Conservation (phyloP, 53 echinoderm and acorn worm species). For the Crossaster papposus region DNA sequence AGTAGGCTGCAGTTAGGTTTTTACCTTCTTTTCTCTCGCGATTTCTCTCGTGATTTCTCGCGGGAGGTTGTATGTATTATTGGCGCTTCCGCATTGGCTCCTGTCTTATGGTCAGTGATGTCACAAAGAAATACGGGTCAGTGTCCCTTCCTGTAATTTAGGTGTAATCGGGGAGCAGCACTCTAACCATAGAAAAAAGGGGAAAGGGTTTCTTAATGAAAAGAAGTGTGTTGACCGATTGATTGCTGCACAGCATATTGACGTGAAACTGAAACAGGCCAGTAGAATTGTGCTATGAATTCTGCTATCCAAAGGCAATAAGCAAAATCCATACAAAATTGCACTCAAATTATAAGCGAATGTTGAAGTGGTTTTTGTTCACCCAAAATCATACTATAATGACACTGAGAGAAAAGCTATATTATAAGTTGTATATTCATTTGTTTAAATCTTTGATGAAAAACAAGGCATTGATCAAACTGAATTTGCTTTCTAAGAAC, state of each 20-base stretch:
- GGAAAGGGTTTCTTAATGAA: background rate
- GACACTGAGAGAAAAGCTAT: too few relatives aligned
- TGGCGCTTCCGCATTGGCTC: background rate
- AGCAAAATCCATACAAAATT: background rate
- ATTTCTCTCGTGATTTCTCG: conserved; percentile 55
- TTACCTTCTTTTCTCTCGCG: background rate
- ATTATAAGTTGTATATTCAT: background rate
- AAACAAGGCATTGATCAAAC: too few relatives aligned
- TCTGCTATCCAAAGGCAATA: background rate
- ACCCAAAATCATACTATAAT: too few relatives aligned
- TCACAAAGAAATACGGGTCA: background rate
- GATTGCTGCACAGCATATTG: background rate
- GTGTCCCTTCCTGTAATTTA: background rate
- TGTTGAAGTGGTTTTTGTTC: too few relatives aligned
- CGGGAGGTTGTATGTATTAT: conserved; percentile 19
- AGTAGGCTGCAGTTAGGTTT: background rate
- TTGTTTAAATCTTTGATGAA: too few relatives aligned
- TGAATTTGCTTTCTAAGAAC: too few relatives aligned
- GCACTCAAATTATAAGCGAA: too few relatives aligned
- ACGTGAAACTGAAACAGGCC: background rate
- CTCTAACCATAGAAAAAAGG: background rate
- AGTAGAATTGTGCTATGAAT: background rate
- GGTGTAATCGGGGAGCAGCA: background rate
- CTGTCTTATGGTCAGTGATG: background rate
- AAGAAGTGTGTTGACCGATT: conserved; percentile 19